Evolutionary conservation across 1,140 invertebrate genomes (phyloP).

Genomic region (Halesus radiatus): DNA sequence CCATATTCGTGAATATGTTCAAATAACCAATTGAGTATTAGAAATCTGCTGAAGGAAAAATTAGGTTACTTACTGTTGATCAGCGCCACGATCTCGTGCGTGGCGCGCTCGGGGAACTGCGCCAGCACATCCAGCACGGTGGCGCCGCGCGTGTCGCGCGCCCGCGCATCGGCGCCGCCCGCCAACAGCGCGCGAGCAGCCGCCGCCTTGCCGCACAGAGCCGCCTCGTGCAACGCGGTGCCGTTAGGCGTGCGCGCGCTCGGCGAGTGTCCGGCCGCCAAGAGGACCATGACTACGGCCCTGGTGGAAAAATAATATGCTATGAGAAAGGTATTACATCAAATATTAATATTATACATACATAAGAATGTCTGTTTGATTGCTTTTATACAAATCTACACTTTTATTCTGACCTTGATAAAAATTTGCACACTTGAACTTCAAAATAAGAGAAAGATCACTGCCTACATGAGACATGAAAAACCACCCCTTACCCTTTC

Average conservation of each 20-base stretch:
- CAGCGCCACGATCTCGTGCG: slow-evolving; percentile 85
- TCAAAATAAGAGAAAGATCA: too few relatives aligned
- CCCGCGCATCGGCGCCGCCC: slow-evolving; percentile 86
- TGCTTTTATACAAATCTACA: too few relatives aligned
- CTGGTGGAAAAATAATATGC: slow-evolving; percentile 66
- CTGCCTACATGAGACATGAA: too few relatives aligned
- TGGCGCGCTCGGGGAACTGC: slow-evolving; percentile 90
- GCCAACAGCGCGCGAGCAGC: slow-evolving; percentile 88
- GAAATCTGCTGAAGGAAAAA: too few relatives aligned
- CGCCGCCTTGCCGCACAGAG: slow-evolving; percentile 92
- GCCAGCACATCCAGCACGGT: slow-evolving; percentile 91
- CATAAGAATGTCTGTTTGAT: too few relatives aligned
- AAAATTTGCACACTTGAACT: too few relatives aligned
- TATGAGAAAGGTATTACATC: too few relatives aligned
- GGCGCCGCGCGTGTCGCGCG: slow-evolving; percentile 83
- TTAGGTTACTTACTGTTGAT: slow-evolving; percentile 85
- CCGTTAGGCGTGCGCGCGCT: slow-evolving; percentile 90
- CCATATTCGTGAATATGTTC: too few relatives aligned
- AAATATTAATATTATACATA: too few relatives aligned
- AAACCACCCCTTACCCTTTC: too few relatives aligned
- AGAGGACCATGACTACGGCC: slow-evolving; percentile 85
- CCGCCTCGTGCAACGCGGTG: slow-evolving; percentile 95
- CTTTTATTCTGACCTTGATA: too few relatives aligned
- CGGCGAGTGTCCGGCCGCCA: slow-evolving; percentile 89
- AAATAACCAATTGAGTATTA: too few relatives aligned